These are phyloP conservation scores for Myzus persicae DNA, from an alignment of 1,140 invertebrate genomes.

Conservation along the genomic window DNA sequence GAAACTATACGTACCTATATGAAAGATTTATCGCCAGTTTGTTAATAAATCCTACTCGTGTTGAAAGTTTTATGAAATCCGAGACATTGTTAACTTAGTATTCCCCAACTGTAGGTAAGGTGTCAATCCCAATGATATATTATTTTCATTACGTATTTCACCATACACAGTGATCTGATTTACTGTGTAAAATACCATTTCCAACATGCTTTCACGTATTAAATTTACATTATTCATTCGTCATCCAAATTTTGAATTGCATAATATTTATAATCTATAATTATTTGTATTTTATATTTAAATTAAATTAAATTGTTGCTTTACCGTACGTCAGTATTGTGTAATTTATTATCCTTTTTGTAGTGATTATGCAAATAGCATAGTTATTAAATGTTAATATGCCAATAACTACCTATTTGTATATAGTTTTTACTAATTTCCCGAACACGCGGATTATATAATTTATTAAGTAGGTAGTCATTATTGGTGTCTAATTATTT, in stretches of 20 bases:
- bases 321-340: background rate
- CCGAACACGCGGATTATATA: background rate
- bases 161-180: constrained; percentile 6
- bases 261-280: background rate
- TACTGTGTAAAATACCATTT: background rate
- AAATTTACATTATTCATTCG: background rate
- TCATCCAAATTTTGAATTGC: background rate
- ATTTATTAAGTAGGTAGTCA: no score
- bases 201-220: background rate
- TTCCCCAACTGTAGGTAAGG: constrained; percentile 3
- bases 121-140: constrained; percentile 34
- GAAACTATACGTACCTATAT: background rate
- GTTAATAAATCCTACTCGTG: constrained; percentile 22
- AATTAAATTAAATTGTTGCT: background rate
- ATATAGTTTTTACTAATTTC: background rate
- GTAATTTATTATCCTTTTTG: background rate
- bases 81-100: constrained; percentile 44
- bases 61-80: constrained; percentile 42
- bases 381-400: background rate
- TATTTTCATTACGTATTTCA: constrained; percentile 41
- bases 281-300: background rate
- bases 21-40: constrained; percentile 26
- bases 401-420: background rate
- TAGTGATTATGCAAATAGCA: background rate
- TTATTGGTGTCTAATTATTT: background rate